Conservation (phyloP, 2,113 vertebrate species). For the Antechinus stuartii region DNA sequence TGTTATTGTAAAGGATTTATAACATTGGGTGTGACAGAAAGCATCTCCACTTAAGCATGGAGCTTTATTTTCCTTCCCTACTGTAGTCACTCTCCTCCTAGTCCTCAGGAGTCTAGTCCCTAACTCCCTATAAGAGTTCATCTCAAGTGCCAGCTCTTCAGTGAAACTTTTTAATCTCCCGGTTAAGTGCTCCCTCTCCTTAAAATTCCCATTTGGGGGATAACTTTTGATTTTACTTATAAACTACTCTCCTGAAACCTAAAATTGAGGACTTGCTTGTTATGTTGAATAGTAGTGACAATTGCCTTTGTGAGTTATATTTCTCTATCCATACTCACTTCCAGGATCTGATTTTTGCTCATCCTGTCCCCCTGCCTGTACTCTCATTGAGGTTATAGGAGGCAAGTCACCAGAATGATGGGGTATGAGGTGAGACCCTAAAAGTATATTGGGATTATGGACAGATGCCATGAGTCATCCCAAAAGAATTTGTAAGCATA, state of each 20-base stretch:
- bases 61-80: background rate
- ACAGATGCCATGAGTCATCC: too few relatives aligned
- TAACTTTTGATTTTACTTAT: background rate
- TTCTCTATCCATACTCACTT: background rate
- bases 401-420: too few relatives aligned
- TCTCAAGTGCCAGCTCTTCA: background rate
- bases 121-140: background rate
- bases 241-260: background rate
- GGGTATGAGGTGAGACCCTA: too few relatives aligned
- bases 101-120: background rate
- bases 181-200: background rate
- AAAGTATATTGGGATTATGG: too few relatives aligned
- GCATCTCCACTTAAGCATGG: background rate
- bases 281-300: background rate
- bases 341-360: background rate
- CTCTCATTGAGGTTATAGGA: too few relatives aligned
- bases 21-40: background rate
- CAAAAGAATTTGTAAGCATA: too few relatives aligned
- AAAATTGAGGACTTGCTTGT: background rate
- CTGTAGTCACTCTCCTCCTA: background rate
- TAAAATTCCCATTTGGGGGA: background rate
- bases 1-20: background rate
- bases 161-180: background rate
- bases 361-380: background rate
- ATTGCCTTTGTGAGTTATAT: background rate